These are phyloP conservation scores for Luperina testacea DNA, from an alignment of 2,888 invertebrate genomes.

Conservation along the genomic window DNA sequence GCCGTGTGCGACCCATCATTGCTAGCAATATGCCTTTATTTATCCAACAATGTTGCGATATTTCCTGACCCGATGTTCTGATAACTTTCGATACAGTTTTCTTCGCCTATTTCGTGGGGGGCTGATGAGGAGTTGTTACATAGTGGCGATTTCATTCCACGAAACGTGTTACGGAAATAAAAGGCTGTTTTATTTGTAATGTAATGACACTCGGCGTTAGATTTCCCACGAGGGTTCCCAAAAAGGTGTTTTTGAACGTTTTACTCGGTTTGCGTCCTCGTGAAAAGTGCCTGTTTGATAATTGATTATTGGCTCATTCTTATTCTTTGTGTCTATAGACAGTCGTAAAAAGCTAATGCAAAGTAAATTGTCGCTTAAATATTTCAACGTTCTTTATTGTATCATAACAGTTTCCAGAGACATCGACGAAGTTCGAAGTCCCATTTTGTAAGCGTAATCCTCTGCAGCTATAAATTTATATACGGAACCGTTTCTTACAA, in stretches of 20 bases:
- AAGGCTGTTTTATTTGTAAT: conserved; percentile 68
- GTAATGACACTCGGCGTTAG: conserved; percentile 67
- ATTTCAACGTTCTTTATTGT: conserved; percentile 40
- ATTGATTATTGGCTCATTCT: conserved; percentile 52
- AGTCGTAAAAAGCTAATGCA: conserved; percentile 40
- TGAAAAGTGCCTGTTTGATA: conserved; percentile 55
- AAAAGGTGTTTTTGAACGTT: conserved; percentile 59
- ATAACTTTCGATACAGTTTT: conserved; percentile 77
- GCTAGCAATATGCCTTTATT: conserved; percentile 82
- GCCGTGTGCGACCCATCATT: conserved; percentile 76
- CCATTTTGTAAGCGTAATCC: conserved; percentile 63
- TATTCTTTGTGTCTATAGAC: conserved; percentile 43
- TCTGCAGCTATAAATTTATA: conserved; percentile 72
- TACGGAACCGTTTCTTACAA: conserved; percentile 72
- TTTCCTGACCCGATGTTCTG: conserved; percentile 78
- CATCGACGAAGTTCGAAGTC: conserved; percentile 56
- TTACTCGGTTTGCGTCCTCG: conserved; percentile 56
- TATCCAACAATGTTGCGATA: conserved; percentile 81
- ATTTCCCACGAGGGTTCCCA: conserved; percentile 64
- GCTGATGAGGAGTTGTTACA: conserved; percentile 70
- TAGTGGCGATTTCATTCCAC: conserved; percentile 70
- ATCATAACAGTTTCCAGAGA: conserved; percentile 63
- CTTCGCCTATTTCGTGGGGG: conserved; percentile 69
- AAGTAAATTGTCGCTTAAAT: conserved; percentile 40
- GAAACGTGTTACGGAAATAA: conserved; percentile 74